phyloP scores from a whole-genome alignment of 2,113 vertebrate genomes.

The Catharus bicknelli region DNA sequence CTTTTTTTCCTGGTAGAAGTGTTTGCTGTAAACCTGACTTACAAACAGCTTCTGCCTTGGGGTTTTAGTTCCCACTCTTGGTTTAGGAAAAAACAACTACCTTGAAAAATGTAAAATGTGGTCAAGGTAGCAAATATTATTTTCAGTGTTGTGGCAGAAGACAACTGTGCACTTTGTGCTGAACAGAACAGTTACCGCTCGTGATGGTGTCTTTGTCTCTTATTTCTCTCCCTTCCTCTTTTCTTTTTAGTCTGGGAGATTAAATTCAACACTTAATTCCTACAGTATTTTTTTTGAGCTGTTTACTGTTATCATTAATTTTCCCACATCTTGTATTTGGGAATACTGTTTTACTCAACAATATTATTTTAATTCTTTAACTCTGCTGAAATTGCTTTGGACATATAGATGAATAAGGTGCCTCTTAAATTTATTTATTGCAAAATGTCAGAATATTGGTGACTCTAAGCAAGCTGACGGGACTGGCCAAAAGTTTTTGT shows the following conservation, averaged over 20 bases:
- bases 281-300: background rate
- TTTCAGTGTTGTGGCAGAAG: background rate
- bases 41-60: background rate
- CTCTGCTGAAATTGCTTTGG: background rate
- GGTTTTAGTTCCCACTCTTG: background rate
- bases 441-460: background rate
- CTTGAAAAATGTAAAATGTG: background rate
- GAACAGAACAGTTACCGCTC: background rate
- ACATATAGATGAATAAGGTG: background rate
- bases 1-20: background rate
- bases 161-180: background rate
- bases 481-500: background rate
- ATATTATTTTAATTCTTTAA: background rate
- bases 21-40: background rate
- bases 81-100: background rate
- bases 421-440: background rate
- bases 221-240: too few species aligned
- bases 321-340: background rate
- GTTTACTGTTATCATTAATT: background rate
- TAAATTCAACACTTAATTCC: background rate
- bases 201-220: background rate
- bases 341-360: background rate
- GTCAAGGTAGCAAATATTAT: background rate
- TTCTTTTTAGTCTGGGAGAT: background rate
- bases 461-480: background rate